Evolutionary conservation across 2,113 vertebrate genomes (phyloP).

Genomic region (Dasyprocta punctata): DNA sequence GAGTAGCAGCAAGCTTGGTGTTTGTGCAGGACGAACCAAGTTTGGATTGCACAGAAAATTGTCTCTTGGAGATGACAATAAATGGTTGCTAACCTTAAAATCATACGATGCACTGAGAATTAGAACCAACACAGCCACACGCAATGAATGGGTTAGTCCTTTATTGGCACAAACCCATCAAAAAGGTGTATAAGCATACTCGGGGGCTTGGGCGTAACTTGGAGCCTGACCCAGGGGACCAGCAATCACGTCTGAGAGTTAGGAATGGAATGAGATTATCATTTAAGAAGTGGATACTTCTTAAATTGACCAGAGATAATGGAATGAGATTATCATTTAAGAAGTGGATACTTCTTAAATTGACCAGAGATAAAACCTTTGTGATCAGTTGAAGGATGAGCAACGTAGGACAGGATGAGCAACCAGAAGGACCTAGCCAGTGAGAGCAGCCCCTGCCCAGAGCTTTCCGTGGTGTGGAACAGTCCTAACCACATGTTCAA

Average conservation of each 20-base stretch:
- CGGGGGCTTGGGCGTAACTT: neutral
- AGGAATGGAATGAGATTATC: neutral
- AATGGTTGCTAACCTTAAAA: neutral
- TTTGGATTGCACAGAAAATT: neutral
- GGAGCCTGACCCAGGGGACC: no score
- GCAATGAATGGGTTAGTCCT: neutral
- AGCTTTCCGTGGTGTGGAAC: neutral
- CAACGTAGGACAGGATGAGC: neutral
- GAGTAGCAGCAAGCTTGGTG: fast-evolving
- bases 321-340: neutral
- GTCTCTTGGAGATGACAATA: neutral
- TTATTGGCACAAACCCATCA: neutral
- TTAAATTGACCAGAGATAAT: no score
- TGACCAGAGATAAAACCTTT: neutral
- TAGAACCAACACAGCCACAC: neutral
- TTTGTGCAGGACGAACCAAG: fast-evolving
- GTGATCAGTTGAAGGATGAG: neutral
- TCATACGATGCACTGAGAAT: neutral
- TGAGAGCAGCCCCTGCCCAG: neutral
- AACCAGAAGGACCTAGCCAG: neutral
- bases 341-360: neutral
- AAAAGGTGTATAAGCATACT: neutral
- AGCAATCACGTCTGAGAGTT: neutral
- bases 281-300: neutral
- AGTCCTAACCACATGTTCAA: neutral